Evolutionary conservation across 2,888 invertebrate species (phyloP).

Genomic region (Caenorhabditis virilis): DNA sequence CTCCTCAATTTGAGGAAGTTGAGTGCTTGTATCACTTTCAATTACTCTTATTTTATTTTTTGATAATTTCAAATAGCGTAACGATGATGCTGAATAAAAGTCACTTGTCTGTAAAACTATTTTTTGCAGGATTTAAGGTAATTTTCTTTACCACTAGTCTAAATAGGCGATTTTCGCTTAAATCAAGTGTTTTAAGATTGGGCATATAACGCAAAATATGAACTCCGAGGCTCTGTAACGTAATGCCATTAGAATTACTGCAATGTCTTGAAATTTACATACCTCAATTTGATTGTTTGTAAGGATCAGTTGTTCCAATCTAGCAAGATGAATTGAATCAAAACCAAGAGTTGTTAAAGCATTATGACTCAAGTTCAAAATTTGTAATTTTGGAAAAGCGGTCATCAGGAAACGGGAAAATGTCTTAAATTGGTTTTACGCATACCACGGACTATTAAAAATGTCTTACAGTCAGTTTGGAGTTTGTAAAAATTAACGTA

Average conservation of each 20-base stretch:
- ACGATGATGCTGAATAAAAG: constrained; percentile 25
- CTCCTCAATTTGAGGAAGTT: constrained; percentile 30
- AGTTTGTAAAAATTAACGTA: not conserved
- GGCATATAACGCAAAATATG: constrained; percentile 45
- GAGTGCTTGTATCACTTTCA: constrained; percentile 33
- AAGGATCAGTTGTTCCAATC: constrained; percentile 17
- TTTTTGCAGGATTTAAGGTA: not conserved
- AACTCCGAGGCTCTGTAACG: constrained; percentile 33
- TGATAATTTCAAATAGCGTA: constrained; percentile 26
- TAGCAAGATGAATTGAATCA: constrained; percentile 36
- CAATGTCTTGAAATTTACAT: not conserved
- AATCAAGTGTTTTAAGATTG: constrained; percentile 20
- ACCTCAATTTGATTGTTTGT: constrained; percentile 19
- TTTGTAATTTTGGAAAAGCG: constrained; percentile 24
- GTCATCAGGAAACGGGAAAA: constrained; percentile 21
- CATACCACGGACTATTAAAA: not conserved
- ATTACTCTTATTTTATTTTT: constrained; percentile 26
- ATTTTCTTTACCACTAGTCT: constrained; percentile 22
- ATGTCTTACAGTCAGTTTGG: not conserved
- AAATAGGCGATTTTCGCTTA: constrained; percentile 30
- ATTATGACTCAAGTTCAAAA: constrained; percentile 34
- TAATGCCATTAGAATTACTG: not conserved
- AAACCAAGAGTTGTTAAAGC: constrained; percentile 20
- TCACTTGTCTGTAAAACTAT: constrained; percentile 35
- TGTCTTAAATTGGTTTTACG: not conserved